Conservation (phyloP, 2,113 vertebrate genomes). For the Albula goreensis region DNA sequence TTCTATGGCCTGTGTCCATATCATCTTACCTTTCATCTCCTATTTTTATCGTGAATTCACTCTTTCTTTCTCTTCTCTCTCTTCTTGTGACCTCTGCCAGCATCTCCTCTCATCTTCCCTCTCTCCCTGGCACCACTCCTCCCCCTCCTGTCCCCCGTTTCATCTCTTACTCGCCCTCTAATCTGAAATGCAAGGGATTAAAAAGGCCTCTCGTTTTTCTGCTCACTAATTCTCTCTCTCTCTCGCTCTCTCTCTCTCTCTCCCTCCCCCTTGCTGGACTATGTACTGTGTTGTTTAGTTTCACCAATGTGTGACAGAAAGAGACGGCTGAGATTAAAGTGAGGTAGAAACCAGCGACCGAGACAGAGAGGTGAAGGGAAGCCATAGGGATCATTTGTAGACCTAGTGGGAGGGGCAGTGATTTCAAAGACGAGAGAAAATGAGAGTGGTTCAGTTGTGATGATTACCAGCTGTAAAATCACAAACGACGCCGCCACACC, state of each 20-base stretch:
- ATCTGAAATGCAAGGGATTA: slow-evolving; percentile 62
- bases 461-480: not conserved
- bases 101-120: not conserved
- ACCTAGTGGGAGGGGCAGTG: too few relatives aligned
- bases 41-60: not conserved
- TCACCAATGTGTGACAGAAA: not conserved
- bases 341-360: not conserved
- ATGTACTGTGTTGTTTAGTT: too few relatives aligned
- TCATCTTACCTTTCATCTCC: too few relatives aligned
- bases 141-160: too few relatives aligned
- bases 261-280: too few relatives aligned
- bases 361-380: not conserved
- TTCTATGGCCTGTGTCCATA: too few relatives aligned
- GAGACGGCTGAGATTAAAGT: not conserved
- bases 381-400: too few relatives aligned
- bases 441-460: not conserved
- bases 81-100: not conserved
- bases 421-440: not conserved
- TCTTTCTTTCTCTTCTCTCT: not conserved
- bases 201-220: slow-evolving; percentile 42
- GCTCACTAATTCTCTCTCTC: slow-evolving; percentile 54
- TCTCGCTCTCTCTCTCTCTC: not conserved
- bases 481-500: not conserved
- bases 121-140: not conserved
- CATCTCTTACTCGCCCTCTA: slow-evolving; percentile 44